phyloP scores from a whole-genome alignment of 1,140 invertebrate species.

The Branchinecta lynchi region DNA sequence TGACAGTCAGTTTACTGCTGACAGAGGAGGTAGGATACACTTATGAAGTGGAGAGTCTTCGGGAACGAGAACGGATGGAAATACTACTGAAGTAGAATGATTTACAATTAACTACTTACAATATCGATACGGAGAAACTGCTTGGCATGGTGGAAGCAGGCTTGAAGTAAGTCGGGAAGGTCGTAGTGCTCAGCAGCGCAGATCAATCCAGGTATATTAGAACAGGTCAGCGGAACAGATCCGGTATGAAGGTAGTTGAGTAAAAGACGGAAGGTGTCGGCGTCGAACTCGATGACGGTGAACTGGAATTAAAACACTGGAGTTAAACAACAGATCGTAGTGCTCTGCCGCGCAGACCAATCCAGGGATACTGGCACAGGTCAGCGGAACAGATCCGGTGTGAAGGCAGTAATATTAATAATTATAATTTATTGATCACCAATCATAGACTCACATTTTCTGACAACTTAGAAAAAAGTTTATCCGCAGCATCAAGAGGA shows the following conservation, averaged over 20 bases:
- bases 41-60: too few species aligned
- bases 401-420: too few species aligned
- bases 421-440: too few species aligned
- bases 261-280: constrained; percentile 75
- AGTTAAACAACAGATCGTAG: constrained; percentile 48
- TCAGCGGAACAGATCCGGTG: constrained; percentile 48
- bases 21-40: too few species aligned
- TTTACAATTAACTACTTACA: constrained; percentile 36
- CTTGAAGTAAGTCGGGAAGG: constrained; percentile 74
- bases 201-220: constrained; percentile 77
- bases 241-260: constrained; percentile 84
- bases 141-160: constrained; percentile 88
- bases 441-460: too few species aligned
- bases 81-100: too few species aligned
- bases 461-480: too few species aligned
- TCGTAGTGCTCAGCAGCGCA: constrained; percentile 89
- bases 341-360: constrained; percentile 85
- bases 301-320: constrained; percentile 43
- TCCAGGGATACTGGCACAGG: constrained; percentile 78
- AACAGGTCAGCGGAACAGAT: constrained; percentile 74
- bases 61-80: too few species aligned
- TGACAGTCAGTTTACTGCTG: too few species aligned
- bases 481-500: too few species aligned
- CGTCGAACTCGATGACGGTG: constrained; percentile 85
- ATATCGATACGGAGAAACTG: constrained; percentile 80